Base-by-base conservation (phyloP, 2,797 vertebrate species). In the Iguana delicatissima region DNA sequence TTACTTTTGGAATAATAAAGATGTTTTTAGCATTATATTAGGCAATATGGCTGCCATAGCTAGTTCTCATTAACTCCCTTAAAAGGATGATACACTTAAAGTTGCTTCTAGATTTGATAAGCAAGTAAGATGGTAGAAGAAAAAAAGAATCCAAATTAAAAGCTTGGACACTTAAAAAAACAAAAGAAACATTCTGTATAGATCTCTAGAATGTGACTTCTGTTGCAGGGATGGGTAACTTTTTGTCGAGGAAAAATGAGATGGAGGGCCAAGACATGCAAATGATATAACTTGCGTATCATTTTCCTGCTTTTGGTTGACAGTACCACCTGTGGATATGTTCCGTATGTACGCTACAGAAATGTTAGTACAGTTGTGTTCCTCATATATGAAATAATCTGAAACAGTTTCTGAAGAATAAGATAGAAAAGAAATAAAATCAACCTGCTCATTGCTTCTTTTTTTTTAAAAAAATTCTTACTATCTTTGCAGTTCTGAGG, bases 1-100 rank as follows among this genome's bases (percentile, higher is more conserved):
- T 76, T 95, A 89, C 0, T 91, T 94, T 90, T 16, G 92, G 91
- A 95, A 94, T 93, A 94, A 46, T 24, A 35, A 93, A 88, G 86
- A 67, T 92, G 55, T 77, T 90, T 84, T 87, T 72, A 79, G 50
- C 57, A 77, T 35, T n/a, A n/a, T 86, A 50, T 59, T 86, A 90
- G 77, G 80, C 79, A 89, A 46, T 83, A 64, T 38, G 69, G 74
- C 35, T 73, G 26, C 50, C 76, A 86, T 80, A 50, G 76, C 46
- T 26, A 0, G 12, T 91, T 79, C 74, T 87, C 79, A 91, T 35
- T 90, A 76, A 91, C 93, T 89, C 90, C 76, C 82, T 90, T 26
- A 6, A 80, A 90, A 89, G 88, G 52, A 80, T 86, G 79, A 64
- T 89, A 86, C 1, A 0, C 59, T 35, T 87, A 26, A 80, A 88